A percentile compares a stretch with the other conserved stretches of the same genome.
Evolutionary conservation across 2,797 vertebrate species (phyloP).

Genomic region (Helostoma temminkii): DNA sequence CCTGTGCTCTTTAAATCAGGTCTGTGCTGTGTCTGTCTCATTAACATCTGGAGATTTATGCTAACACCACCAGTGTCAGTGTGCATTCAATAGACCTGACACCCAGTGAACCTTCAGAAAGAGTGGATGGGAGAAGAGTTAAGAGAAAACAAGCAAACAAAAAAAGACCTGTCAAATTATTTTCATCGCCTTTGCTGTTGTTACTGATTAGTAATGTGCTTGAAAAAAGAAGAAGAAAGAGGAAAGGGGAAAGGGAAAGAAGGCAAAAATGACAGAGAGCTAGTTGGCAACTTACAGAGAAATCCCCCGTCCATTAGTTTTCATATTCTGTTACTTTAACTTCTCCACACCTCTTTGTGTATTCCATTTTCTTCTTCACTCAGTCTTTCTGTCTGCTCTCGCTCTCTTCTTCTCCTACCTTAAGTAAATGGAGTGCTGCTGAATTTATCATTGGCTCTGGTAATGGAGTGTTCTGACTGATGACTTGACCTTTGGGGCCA

Average conservation of each 20-base stretch:
- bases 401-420: constrained; percentile 15
- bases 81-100: constrained; percentile 60
- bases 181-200: constrained; percentile 38
- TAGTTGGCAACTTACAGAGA: constrained; percentile 23
- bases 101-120: constrained; percentile 47
- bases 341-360: constrained; percentile 14
- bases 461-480: constrained; percentile 61
- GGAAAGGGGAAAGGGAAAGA: neutral
- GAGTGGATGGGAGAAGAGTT: constrained; percentile 16
- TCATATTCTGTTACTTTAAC: constrained; percentile 33
- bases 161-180: constrained; percentile 51
- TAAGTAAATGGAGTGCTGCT: constrained; percentile 49
- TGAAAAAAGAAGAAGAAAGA: constrained; percentile 16
- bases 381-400: constrained; percentile 24
- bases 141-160: constrained; percentile 10
- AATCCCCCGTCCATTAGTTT: constrained; percentile 27
- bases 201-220: constrained; percentile 33
- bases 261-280: constrained; percentile 11
- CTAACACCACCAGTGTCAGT: constrained; percentile 62
- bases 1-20: constrained; percentile 62
- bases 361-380: constrained; percentile 35
- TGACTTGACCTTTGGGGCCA: constrained; percentile 71
- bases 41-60: constrained; percentile 70
- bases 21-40: constrained; percentile 68
- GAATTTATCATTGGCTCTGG: constrained; percentile 60